Evolutionary conservation across 1,140 invertebrate species (phyloP), one percentile per base, ranked within the genome.

Genomic region (Bradysia coprophila): DNA sequence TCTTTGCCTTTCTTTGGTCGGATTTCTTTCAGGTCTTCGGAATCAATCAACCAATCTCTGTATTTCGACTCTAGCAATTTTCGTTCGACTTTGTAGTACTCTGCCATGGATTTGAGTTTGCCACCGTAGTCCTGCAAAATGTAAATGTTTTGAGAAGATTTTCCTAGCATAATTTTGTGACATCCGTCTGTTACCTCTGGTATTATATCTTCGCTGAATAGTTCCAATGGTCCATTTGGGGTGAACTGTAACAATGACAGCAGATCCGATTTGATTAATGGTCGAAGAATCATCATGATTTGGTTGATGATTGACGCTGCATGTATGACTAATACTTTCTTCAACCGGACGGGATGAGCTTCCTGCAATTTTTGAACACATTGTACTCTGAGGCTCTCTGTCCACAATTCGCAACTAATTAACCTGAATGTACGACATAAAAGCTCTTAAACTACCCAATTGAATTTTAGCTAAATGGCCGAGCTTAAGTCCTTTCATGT

Each of bases 361-460:
- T 67, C 70, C 69, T 72, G 31, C 28, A 44, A 34, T 4, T 28
- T n/a, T n/a, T n/a, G n/a, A n/a, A n/a, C n/a, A 38, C 38, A 5
- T n/a, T n/a, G 23, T 21, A 22, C 1, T n/a, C 18, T 34, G 28
- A 32, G 18, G 21, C n/a, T n/a, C n/a, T n/a, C n/a, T n/a, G n/a
- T n/a, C n/a, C n/a, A 18, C 9, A 13, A 31, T 41, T 41, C 3
- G 18, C 32, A 21, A 32, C 32, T 36, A n/a, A 9, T n/a, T 31
- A 49, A 76, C 73, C 68, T 76, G 74, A 45, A 77, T 75, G 48
- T 77, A 77, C 43, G 64, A 50, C 70, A 77, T 72, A 46, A 75
- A 75, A 6, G 67, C 65, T 47, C 68, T 61, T 3, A 77, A 49
- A 2, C 67, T 64, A 3, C 70, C 67, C 40, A 76, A 45, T 18